phyloP scores from a whole-genome alignment of 1,140 invertebrate species.

The Cyphomyrmex costatus region DNA sequence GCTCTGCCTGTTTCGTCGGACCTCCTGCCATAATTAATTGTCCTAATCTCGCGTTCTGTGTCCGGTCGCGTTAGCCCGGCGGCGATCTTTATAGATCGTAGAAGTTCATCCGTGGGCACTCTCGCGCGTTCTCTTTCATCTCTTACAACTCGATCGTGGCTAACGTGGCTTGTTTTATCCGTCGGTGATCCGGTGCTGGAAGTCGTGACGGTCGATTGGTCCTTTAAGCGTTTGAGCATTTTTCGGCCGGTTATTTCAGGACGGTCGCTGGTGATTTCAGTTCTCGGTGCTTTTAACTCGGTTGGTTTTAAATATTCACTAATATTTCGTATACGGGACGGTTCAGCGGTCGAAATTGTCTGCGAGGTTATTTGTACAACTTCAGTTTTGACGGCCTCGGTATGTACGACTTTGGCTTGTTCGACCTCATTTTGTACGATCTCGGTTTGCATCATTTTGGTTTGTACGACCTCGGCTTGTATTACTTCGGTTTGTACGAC shows the following conservation, averaged over 20 bases:
- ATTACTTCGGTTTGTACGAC: not conserved
- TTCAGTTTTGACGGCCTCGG: constrained; percentile 7
- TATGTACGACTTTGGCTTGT: constrained; percentile 13
- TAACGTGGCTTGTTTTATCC: constrained; percentile 31
- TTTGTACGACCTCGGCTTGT: not conserved
- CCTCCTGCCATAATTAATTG: constrained; percentile 44
- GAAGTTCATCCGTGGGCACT: constrained; percentile 48
- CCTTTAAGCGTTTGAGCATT: constrained; percentile 37
- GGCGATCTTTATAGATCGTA: constrained; percentile 56
- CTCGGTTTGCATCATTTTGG: not conserved
- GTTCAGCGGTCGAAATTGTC: not conserved
- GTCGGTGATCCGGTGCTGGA: not conserved
- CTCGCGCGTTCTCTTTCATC: constrained; percentile 58
- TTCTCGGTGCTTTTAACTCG: not conserved
- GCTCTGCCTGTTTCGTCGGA: not conserved
- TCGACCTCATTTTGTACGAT: not conserved
- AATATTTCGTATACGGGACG: not conserved
- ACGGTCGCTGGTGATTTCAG: constrained; percentile 28
- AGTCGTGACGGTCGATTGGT: constrained; percentile 28
- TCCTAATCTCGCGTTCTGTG: constrained; percentile 58
- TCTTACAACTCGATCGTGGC: constrained; percentile 40
- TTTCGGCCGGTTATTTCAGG: constrained; percentile 35
- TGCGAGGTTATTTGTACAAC: constrained; percentile 41
- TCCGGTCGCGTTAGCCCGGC: constrained; percentile 7
- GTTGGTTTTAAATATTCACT: constrained; percentile 4